Evolutionary conservation across 2,797 vertebrate genomes (phyloP).

Genomic region (Rhinichthys osculus): DNA sequence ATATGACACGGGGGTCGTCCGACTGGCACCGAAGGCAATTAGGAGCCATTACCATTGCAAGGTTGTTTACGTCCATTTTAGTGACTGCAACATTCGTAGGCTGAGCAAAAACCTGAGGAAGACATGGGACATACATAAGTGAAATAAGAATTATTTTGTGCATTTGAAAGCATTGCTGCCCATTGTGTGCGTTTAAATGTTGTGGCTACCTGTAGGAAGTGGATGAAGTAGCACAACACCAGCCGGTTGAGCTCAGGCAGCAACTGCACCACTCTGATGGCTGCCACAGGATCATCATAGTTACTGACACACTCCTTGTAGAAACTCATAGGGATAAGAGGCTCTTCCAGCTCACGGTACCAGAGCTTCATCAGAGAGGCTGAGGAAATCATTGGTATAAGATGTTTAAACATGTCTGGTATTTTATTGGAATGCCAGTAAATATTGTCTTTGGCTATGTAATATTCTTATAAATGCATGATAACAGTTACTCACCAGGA

Average conservation of each 20-base stretch:
- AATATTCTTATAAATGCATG: background rate
- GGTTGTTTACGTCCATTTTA: slow-evolving; percentile 95
- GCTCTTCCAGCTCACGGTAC: slow-evolving; percentile 93
- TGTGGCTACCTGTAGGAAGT: slow-evolving; percentile 88
- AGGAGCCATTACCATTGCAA: slow-evolving; percentile 96
- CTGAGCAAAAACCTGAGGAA: slow-evolving; percentile 87
- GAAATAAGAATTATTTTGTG: background rate
- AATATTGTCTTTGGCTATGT: background rate
- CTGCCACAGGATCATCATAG: slow-evolving; percentile 87
- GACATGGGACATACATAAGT: background rate
- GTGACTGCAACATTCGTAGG: slow-evolving; percentile 89
- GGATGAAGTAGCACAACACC: slow-evolving; percentile 92
- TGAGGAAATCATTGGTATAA: slow-evolving; percentile 57
- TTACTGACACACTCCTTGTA: slow-evolving; percentile 89
- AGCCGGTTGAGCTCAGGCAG: slow-evolving; percentile 89
- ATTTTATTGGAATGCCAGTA: background rate
- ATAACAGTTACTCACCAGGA: slow-evolving; percentile 77
- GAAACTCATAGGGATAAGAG: slow-evolving; percentile 89
- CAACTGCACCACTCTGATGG: slow-evolving; percentile 87
- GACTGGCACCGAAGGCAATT: slow-evolving; percentile 93
- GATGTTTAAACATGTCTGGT: background rate
- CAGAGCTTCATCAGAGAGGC: slow-evolving; percentile 92
- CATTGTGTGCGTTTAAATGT: background rate
- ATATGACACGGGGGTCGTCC: slow-evolving; percentile 89
- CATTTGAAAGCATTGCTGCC: background rate